A percentile compares a stretch with the other conserved stretches of the same genome.
Evolutionary conservation across 2,113 vertebrate genomes (phyloP).

Genomic region (Cathartes aura): DNA sequence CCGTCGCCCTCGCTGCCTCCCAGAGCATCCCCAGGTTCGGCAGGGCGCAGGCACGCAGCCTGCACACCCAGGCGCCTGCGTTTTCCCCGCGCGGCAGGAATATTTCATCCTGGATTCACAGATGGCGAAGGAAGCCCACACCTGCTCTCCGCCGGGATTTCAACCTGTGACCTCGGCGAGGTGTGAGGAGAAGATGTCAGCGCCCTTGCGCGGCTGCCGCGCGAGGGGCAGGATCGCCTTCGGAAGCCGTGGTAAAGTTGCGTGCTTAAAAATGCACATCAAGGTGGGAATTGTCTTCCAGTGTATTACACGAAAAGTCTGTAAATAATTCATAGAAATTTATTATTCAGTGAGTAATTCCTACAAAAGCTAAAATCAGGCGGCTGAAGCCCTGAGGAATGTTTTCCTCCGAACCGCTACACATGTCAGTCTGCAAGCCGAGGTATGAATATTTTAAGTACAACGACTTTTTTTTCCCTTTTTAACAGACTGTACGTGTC

Average conservation of each 20-base stretch:
- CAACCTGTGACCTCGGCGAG: not conserved
- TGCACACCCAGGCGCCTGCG: not conserved
- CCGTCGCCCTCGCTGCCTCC: not conserved
- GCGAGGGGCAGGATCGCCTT: not conserved
- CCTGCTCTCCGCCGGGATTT: slow-evolving; percentile 67
- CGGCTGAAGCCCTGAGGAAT: not conserved
- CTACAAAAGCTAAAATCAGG: not conserved
- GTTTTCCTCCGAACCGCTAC: not conserved
- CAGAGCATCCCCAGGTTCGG: not conserved
- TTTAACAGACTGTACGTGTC: not conserved
- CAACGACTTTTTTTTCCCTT: not conserved
- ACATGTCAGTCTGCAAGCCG: not conserved
- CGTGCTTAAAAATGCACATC: not conserved
- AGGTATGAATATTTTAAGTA: slow-evolving; percentile 49
- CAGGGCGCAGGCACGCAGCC: not conserved
- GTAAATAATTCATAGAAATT: slow-evolving; percentile 38
- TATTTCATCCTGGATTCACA: slow-evolving; percentile 15
- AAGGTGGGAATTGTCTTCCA: not conserved
- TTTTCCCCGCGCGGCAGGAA: not conserved
- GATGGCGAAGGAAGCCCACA: slow-evolving; percentile 64
- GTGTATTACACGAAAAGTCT: not conserved
- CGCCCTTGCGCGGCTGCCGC: slow-evolving; percentile 28
- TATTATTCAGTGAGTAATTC: slow-evolving; percentile 9
- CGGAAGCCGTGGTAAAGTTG: not conserved
- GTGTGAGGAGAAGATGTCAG: slow-evolving; percentile 65